These are phyloP conservation scores for Bursaphelenchus mucronatus DNA, from an alignment of 1,140 invertebrate genomes.

Conservation along the genomic window DNA sequence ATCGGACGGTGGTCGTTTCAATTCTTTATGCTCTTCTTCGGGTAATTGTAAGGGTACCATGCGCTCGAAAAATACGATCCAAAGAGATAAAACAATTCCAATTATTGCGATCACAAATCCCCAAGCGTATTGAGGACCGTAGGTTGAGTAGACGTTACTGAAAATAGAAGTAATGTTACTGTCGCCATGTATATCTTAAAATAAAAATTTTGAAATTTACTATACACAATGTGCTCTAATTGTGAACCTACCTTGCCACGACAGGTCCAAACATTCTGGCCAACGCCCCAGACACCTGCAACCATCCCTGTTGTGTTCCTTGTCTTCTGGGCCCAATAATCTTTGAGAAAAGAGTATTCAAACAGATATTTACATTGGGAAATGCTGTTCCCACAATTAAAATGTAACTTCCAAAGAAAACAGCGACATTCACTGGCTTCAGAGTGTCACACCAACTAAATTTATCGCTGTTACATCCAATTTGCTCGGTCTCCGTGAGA, in stretches of 20 bases:
- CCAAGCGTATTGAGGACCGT: slow-evolving; percentile 17
- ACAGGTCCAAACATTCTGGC: slow-evolving; percentile 29
- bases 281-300: slow-evolving; percentile 29
- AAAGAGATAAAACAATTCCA: neutral
- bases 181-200: too few relatives aligned
- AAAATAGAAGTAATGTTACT: too few relatives aligned
- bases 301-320: slow-evolving; percentile 27
- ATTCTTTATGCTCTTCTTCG: neutral
- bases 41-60: slow-evolving; percentile 33
- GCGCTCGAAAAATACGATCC: slow-evolving; percentile 23
- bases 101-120: slow-evolving; percentile 9
- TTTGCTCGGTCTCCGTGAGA: neutral
- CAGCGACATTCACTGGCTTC: slow-evolving; percentile 31
- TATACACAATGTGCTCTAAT: too few relatives aligned
- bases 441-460: slow-evolving; percentile 42
- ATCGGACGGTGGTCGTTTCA: too few relatives aligned
- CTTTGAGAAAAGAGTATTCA: slow-evolving; percentile 31
- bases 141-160: slow-evolving; percentile 13
- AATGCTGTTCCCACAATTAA: slow-evolving; percentile 43
- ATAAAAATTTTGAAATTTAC: too few relatives aligned
- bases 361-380: slow-evolving; percentile 46
- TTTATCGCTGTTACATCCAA: slow-evolving; percentile 38
- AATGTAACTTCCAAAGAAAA: slow-evolving; percentile 41
- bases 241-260: neutral
- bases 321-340: slow-evolving; percentile 33